Evolutionary conservation across 2,888 invertebrate species (phyloP).

Genomic region (Ochropacha duplaris): DNA sequence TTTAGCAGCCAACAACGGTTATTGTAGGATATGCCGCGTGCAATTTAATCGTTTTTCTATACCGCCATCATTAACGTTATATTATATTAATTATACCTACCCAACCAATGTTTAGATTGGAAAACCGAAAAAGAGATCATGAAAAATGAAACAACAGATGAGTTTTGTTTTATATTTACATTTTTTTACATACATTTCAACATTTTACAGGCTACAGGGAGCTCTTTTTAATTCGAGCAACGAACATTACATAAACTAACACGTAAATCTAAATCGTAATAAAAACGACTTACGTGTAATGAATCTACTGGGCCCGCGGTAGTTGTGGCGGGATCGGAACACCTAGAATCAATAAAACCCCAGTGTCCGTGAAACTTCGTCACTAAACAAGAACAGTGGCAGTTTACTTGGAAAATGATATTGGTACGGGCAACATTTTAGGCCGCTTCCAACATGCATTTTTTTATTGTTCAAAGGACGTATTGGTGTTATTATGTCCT

Average conservation of each 20-base stretch:
- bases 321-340: conserved; percentile 61
- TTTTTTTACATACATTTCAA: conserved; percentile 82
- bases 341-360: conserved; percentile 80
- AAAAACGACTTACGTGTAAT: conserved; percentile 76
- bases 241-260: conserved; percentile 83
- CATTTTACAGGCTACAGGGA: conserved; percentile 82
- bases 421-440: conserved; percentile 68
- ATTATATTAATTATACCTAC: conserved; percentile 5
- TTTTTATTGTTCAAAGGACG: conserved; percentile 73
- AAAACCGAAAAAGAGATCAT: conserved; percentile 47
- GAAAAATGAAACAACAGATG: conserved; percentile 72
- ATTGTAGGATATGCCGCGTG: neutral
- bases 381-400: conserved; percentile 66
- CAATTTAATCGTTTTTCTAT: conserved; percentile 7
- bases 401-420: conserved; percentile 65
- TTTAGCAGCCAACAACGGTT: neutral
- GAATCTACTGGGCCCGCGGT: conserved; percentile 72
- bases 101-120: conserved; percentile 22
- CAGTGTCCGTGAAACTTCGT: conserved; percentile 56
- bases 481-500: conserved; percentile 68
- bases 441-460: conserved; percentile 68
- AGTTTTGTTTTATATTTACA: conserved; percentile 80
- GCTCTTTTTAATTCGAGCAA: conserved; percentile 83
- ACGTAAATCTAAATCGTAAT: conserved; percentile 81
- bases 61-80: conserved; percentile 2